Conservation (phyloP, 2,888 invertebrate species). For the Malachius bipustulatus region DNA sequence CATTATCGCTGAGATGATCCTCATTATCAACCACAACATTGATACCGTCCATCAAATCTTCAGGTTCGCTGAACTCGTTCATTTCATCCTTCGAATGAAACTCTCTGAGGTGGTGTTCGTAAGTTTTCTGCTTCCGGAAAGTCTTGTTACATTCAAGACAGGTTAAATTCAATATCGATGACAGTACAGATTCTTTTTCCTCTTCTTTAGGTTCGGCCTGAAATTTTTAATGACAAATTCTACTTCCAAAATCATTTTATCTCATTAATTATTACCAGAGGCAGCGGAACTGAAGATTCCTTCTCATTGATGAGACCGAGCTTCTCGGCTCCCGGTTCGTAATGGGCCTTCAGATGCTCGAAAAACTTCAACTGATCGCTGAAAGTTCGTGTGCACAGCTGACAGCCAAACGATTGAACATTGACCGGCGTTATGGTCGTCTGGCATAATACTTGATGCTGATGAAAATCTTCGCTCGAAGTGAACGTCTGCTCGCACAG, state of each 20-base stretch:
- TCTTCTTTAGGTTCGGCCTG: slow-evolving; percentile 7
- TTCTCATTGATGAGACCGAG: slow-evolving; percentile 11
- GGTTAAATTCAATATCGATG: slow-evolving; percentile 29
- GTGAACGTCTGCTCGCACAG: slow-evolving; percentile 39
- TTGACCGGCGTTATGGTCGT: slow-evolving; percentile 33
- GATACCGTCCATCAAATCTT: slow-evolving; percentile 78
- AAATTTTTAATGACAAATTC: slow-evolving; percentile 5
- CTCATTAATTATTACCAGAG: too few species aligned
- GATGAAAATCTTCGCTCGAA: slow-evolving; percentile 34
- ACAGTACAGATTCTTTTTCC: slow-evolving; percentile 25
- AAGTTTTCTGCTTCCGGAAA: slow-evolving; percentile 51
- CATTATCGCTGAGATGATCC: slow-evolving; percentile 22
- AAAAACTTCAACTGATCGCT: slow-evolving; percentile 70
- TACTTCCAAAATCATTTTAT: too few species aligned
- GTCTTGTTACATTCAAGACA: slow-evolving; percentile 41
- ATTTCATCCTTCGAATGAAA: slow-evolving; percentile 43
- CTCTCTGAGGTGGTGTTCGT: slow-evolving; percentile 49
- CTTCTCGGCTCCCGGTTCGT: slow-evolving; percentile 62
- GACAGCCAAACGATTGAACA: slow-evolving; percentile 52
- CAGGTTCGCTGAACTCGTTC: slow-evolving; percentile 74
- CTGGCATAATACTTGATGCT: slow-evolving; percentile 40
- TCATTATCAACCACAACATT: slow-evolving; percentile 58
- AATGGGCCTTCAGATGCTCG: slow-evolving; percentile 72
- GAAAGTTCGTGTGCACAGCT: slow-evolving; percentile 65
- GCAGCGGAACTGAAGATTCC: too few species aligned